Evolutionary conservation across 2,797 vertebrate genomes (phyloP).

Genomic region (Lepidocolaptes lacrymiger): DNA sequence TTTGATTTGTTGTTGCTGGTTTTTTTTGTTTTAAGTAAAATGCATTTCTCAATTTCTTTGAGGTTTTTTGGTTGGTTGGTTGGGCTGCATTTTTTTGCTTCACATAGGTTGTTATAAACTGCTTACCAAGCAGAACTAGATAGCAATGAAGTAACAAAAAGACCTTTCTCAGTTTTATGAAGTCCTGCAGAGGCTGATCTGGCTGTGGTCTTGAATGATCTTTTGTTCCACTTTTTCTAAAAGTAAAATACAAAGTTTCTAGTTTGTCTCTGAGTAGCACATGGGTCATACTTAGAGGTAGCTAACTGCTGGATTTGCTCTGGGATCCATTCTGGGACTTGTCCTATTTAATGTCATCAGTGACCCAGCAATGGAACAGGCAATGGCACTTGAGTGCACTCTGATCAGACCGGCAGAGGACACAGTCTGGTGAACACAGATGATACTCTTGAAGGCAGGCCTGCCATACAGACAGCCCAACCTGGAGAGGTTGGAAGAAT

Average conservation of each 20-base stretch:
- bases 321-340: background rate
- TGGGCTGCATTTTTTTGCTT: background rate
- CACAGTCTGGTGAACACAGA: background rate
- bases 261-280: background rate
- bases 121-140: background rate
- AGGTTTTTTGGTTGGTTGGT: background rate
- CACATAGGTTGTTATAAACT: background rate
- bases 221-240: background rate
- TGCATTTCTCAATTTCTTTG: background rate
- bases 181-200: background rate
- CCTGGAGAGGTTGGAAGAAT: background rate
- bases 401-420: background rate
- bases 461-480: background rate
- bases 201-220: background rate
- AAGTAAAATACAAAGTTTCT: background rate
- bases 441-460: background rate
- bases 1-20: background rate
- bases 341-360: background rate
- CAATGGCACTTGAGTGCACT: fast-evolving
- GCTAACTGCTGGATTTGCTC: background rate
- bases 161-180: background rate
- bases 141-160: background rate
- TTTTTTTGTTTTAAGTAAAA: background rate
- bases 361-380: fast-evolving
- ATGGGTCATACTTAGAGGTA: background rate